Percentiles rank a stretch among this genome's conserved stretches.
Evolutionary conservation across 1,140 invertebrate species (phyloP).

Genomic region (Neotoxoptera formosana): DNA sequence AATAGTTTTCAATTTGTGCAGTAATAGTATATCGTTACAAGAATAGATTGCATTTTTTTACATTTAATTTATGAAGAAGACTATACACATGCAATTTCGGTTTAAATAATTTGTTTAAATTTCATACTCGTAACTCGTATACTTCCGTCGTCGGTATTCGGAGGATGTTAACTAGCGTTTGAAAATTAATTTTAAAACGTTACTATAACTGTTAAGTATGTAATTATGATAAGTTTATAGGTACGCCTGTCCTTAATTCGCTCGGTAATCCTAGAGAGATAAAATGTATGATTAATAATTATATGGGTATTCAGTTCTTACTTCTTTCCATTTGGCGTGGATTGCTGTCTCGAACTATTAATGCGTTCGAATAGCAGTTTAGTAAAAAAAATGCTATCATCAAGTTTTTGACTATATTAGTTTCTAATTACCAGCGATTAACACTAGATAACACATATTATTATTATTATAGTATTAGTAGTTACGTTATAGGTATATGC

Average conservation of each 20-base stretch:
- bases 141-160: not conserved
- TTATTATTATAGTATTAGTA: not conserved
- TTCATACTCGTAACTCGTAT: not conserved
- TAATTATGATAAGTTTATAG: not conserved
- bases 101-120: not conserved
- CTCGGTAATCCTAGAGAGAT: not conserved
- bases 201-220: not conserved
- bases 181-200: constrained; percentile 1
- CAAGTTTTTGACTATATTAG: not conserved
- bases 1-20: not conserved
- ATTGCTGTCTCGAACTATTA: not conserved
- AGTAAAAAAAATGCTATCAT: not conserved
- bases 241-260: not conserved
- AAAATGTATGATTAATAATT: not conserved
- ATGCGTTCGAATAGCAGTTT: not conserved
- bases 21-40: not conserved
- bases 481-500: not conserved
- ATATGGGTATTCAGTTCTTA: not conserved
- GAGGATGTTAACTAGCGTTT: not conserved
- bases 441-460: not conserved
- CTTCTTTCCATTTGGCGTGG: not conserved
- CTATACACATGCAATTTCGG: not conserved
- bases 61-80: not conserved
- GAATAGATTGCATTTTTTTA: not conserved
- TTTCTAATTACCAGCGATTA: not conserved